Percentiles rank a stretch among this genome's conserved stretches.
These are phyloP conservation scores for Porites cylindrica DNA, from an alignment of 92 coral and sea anemone genomes.

Conservation along the genomic window DNA sequence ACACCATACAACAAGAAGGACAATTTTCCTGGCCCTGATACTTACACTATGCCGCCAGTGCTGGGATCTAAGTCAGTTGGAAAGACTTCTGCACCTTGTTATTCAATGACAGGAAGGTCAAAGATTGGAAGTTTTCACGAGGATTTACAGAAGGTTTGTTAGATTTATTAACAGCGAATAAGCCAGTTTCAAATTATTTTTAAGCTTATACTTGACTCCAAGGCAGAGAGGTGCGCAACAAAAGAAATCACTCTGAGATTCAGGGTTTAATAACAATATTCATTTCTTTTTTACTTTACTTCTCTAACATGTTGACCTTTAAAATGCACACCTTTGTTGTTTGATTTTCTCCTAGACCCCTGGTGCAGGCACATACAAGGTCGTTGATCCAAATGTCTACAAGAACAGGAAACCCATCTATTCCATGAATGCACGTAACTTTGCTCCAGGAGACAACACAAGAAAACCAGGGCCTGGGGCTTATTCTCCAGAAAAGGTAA, in stretches of 20 bases:
- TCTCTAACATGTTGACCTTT: no score
- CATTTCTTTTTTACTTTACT: no score
- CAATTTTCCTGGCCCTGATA: constrained; percentile 91
- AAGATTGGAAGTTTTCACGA: constrained; percentile 99
- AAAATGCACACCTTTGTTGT: neutral
- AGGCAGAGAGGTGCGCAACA: no score
- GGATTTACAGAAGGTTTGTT: constrained; percentile 87
- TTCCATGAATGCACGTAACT: constrained; percentile 88
- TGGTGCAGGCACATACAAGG: constrained; percentile 98
- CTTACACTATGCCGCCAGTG: constrained; percentile 75
- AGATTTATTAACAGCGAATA: neutral
- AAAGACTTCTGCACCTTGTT: constrained; percentile 86
- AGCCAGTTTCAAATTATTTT: no score
- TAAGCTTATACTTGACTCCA: no score
- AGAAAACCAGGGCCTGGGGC: constrained; percentile 98
- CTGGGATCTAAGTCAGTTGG: constrained; percentile 95
- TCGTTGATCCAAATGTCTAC: constrained; percentile 78
- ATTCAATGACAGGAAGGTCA: constrained; percentile 87
- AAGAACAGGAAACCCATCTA: constrained; percentile 78
- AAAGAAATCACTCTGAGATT: no score
- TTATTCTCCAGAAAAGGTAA: constrained; percentile 90
- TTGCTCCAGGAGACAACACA: constrained; percentile 90
- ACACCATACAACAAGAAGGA: constrained; percentile 80
- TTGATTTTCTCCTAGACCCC: constrained; percentile 76
- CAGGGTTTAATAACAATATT: no score